phyloP scores from a whole-genome alignment of 2,797 vertebrate species.

The Pseudocheirus occidentalis region DNA sequence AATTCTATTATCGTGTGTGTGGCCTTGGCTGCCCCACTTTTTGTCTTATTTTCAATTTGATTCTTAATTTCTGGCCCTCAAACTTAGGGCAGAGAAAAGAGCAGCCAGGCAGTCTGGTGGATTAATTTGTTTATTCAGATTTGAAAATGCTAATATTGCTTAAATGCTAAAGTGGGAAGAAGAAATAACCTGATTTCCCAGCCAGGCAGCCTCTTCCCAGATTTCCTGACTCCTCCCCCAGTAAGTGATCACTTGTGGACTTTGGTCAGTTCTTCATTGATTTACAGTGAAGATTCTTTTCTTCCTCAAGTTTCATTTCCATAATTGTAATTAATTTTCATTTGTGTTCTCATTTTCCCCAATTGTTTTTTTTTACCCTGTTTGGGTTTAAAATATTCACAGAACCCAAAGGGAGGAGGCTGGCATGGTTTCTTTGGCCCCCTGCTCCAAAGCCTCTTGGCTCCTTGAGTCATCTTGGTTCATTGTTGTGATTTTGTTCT shows the following conservation, averaged over 20 bases:
- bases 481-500: slow-evolving; percentile 39
- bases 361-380: slow-evolving; percentile 38
- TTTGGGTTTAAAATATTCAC: slow-evolving; percentile 34
- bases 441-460: slow-evolving; percentile 36
- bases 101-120: slow-evolving; percentile 33
- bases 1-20: not conserved
- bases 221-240: slow-evolving; percentile 29
- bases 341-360: slow-evolving; percentile 53
- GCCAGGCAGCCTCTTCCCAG: slow-evolving; percentile 58
- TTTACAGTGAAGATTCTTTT: slow-evolving; percentile 64
- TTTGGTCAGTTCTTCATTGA: slow-evolving; percentile 62
- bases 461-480: slow-evolving; percentile 22
- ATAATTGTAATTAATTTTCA: slow-evolving; percentile 71
- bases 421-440: slow-evolving; percentile 22
- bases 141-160: slow-evolving; percentile 64
- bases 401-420: slow-evolving; percentile 11
- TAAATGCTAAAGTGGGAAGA: slow-evolving; percentile 65
- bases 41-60: not conserved
- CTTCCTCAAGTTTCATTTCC: slow-evolving; percentile 71
- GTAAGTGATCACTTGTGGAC: slow-evolving; percentile 53
- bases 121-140: slow-evolving; percentile 54
- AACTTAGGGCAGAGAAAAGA: slow-evolving; percentile 19
- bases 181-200: slow-evolving; percentile 57
- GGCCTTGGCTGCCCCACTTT: not conserved
- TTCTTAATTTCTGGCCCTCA: slow-evolving; percentile 33